Evolutionary conservation across 1,140 invertebrate species (phyloP).

Genomic region (Bactericera cockerelli): DNA sequence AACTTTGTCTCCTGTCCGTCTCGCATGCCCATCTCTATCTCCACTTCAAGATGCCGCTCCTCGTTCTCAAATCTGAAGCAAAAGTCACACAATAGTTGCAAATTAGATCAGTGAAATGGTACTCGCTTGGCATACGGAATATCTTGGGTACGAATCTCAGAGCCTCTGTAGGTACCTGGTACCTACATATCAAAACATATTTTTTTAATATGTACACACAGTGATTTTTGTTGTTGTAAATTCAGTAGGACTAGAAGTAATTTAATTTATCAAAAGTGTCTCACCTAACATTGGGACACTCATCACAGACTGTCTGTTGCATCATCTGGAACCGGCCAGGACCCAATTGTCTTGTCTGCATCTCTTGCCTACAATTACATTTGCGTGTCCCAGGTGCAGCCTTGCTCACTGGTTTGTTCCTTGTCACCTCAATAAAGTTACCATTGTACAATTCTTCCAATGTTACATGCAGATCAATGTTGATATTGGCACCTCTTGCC

Average conservation of each 20-base stretch:
- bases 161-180: no score
- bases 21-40: slow-evolving; percentile 92
- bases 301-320: slow-evolving; percentile 96
- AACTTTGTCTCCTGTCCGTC: slow-evolving; percentile 92
- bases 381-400: slow-evolving; percentile 86
- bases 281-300: slow-evolving; percentile 94
- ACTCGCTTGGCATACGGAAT: no score
- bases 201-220: no score
- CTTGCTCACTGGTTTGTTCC: slow-evolving; percentile 93
- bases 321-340: slow-evolving; percentile 99
- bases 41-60: slow-evolving; percentile 82
- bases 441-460: slow-evolving; percentile 94
- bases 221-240: no score
- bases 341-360: slow-evolving; percentile 90
- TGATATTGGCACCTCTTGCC: slow-evolving; percentile 77
- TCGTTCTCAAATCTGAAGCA: slow-evolving; percentile 67
- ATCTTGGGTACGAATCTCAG: no score
- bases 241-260: no score
- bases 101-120: no score
- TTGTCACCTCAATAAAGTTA: slow-evolving; percentile 91
- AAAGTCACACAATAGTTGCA: no score
- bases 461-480: slow-evolving; percentile 86
- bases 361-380: slow-evolving; percentile 97
- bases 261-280: no score
- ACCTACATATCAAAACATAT: no score